Percentiles rank a stretch among this genome's conserved stretches.
Evolutionary conservation across 2,797 vertebrate genomes (phyloP).

Genomic region (Sebastes dallii): DNA sequence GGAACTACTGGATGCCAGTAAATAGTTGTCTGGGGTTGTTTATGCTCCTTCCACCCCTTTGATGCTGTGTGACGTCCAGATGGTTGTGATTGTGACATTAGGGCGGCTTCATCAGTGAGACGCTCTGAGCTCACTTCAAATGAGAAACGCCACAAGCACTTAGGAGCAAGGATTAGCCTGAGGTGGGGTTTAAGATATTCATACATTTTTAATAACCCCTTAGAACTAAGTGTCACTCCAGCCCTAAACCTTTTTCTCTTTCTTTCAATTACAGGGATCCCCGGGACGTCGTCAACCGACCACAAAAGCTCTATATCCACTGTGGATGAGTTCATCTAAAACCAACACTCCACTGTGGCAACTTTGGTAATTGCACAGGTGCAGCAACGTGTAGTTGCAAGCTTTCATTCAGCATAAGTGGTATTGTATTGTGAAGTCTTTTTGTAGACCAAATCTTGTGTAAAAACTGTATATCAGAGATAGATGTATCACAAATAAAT

Average conservation of each 20-base stretch:
- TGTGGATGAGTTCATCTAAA: background rate
- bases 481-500: background rate
- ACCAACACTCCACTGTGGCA: background rate
- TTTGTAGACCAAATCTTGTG: background rate
- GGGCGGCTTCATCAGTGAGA: slow-evolving; percentile 35
- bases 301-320: background rate
- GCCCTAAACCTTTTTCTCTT: background rate
- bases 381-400: background rate
- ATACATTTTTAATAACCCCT: slow-evolving; percentile 50
- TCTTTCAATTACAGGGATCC: background rate
- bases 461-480: background rate
- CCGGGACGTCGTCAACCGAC: background rate
- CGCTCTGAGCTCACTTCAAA: slow-evolving; percentile 25
- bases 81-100: slow-evolving; percentile 59
- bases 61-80: slow-evolving; percentile 61
- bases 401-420: background rate
- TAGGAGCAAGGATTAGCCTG: slow-evolving; percentile 27
- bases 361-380: background rate
- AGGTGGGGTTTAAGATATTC: slow-evolving; percentile 32
- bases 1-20: slow-evolving; percentile 52
- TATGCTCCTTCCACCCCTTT: slow-evolving; percentile 51
- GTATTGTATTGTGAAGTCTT: background rate
- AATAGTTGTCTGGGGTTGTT: slow-evolving; percentile 57
- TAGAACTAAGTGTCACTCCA: slow-evolving; percentile 15
- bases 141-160: slow-evolving; percentile 31